Evolutionary conservation across 2,888 invertebrate species (phyloP), one percentile per base, ranked within the genome.

Genomic region (Temnothorax ravouxi): DNA sequence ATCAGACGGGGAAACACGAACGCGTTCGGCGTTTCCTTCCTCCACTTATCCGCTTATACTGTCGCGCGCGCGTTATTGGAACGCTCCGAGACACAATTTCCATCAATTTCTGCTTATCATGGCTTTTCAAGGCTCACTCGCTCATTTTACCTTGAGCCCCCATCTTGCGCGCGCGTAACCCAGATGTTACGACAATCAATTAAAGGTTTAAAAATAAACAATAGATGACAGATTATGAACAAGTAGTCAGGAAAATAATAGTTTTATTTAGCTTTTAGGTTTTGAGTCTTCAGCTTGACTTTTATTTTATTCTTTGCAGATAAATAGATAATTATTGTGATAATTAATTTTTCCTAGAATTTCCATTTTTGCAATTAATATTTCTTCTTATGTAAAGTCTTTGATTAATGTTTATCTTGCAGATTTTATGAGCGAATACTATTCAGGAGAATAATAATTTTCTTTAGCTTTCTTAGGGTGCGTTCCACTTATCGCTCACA

Each of bases 71-170:
- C 44, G 34, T 61, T 80, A 80, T 80, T 59, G 59, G 4, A 80
- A 47, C 59, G 18, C 8, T n/a, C 38, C 18, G 59, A 38, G 47
- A 59, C 21, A 59, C 25, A 59, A 80, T 72, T 44, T 72, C 47
- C 59, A 67, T 74, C 74, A 44, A 69, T 79, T 66, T 56, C 74
- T 44, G 72, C 21, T 72, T 72, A 71, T 56, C 77, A 34, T 47
- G 15, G 13, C 47, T 59, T 41, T 50, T 34, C 59, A 25, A 59
- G 34, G 34, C 41, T 34, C 21, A 47, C 34, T 21, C 15, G 77
- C 13, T 29, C 6, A 9, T 44, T 38, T 6, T 34, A 6, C 54
- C 44, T 54, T 54, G 44, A 44, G 44, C n/a, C 44, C 13, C n/a
- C 47, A 52, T 44, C 64, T 2, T 25, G 15, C 64, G 4, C 38